A percentile compares a stretch with the other conserved stretches of the same genome.
Evolutionary conservation across 2,113 vertebrate species (phyloP).

Genomic region (Chunga burmeisteri): DNA sequence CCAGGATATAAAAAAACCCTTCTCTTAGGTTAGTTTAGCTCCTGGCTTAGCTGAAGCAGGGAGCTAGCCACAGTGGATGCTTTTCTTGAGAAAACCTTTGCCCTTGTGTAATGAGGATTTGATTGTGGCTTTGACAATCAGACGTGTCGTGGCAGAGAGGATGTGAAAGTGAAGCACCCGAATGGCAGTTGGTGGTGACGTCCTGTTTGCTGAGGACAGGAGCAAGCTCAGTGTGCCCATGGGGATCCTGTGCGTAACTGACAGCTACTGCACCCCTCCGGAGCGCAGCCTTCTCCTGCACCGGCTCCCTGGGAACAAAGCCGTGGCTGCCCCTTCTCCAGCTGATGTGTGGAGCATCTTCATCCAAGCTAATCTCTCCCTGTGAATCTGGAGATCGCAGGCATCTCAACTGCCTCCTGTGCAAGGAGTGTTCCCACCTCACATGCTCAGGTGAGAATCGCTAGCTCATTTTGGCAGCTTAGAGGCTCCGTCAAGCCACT

Average conservation of each 20-base stretch:
- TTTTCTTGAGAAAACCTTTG: neutral
- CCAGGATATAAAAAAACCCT: neutral
- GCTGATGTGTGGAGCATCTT: neutral
- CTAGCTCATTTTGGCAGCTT: neutral
- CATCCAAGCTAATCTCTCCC: neutral
- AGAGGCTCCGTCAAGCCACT: neutral
- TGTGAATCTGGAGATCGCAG: fast-evolving
- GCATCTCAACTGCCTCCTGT: neutral
- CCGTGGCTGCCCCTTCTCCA: neutral
- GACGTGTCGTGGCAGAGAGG: neutral
- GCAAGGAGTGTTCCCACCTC: neutral
- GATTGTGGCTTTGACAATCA: constrained; percentile 7
- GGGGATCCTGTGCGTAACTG: fast-evolving
- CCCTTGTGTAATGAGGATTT: neutral
- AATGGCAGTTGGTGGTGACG: neutral
- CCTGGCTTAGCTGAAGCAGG: neutral
- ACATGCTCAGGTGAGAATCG: neutral
- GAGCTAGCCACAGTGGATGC: neutral
- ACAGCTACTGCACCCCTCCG: neutral
- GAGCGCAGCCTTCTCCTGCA: neutral
- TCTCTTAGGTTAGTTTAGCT: neutral
- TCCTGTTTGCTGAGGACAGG: constrained; percentile 33
- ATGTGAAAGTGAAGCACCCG: constrained; percentile 46
- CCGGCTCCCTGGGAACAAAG: neutral
- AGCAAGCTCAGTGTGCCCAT: neutral